phyloP scores from a whole-genome alignment of 2,888 invertebrate genomes.

The Leptothorax acervorum region DNA sequence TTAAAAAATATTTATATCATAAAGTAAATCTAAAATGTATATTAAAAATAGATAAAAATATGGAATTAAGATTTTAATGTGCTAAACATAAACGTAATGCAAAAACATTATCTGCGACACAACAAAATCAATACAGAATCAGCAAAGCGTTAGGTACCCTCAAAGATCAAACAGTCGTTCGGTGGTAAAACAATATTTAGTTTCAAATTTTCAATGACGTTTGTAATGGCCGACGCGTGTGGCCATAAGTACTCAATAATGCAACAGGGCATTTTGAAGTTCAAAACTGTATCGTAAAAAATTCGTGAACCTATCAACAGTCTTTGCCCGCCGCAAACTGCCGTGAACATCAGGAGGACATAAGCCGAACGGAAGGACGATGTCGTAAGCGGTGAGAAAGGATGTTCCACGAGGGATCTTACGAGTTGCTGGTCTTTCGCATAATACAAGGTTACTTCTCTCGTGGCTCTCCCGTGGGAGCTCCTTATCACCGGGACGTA shows the following conservation, averaged over 20 bases:
- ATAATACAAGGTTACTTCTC: conserved; percentile 66
- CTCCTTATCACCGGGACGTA: conserved; percentile 61
- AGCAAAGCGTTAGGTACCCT: background rate
- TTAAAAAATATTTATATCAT: background rate
- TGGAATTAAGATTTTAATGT: background rate
- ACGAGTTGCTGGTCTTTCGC: conserved; percentile 57
- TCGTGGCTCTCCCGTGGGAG: conserved; percentile 54
- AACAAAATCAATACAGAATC: conserved; percentile 12
- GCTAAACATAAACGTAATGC: background rate
- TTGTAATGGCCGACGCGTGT: background rate
- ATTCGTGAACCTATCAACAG: conserved; percentile 26
- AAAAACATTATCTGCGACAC: background rate
- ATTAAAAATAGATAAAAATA: background rate
- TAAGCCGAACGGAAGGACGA: conserved; percentile 46
- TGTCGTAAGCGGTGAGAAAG: conserved; percentile 49
- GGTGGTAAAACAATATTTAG: background rate
- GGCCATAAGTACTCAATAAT: conserved; percentile 1
- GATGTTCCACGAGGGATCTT: conserved; percentile 49
- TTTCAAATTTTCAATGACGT: background rate
- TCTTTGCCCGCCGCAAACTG: background rate
- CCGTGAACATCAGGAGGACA: conserved; percentile 27
- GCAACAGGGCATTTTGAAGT: background rate
- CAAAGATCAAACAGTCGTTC: conserved; percentile 11
- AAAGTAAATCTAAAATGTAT: background rate
- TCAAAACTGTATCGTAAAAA: conserved; percentile 24